These are phyloP conservation scores for Paguma larvata DNA, from an alignment of 2,797 vertebrate species.

Conservation along the genomic window DNA sequence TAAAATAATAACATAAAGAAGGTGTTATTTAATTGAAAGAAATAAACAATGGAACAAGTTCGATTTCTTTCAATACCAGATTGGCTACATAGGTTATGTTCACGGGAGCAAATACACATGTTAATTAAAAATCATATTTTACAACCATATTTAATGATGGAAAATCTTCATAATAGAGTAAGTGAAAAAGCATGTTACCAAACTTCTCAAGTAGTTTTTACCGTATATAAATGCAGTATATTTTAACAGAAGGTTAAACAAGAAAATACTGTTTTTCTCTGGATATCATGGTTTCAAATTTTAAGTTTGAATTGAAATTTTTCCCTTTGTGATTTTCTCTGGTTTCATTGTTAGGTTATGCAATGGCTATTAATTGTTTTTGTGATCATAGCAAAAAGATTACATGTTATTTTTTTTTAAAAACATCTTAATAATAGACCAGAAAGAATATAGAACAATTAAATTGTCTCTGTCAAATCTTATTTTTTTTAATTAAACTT, in stretches of 20 bases:
- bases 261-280: not conserved
- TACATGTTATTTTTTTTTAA: not conserved
- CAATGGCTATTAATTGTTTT: constrained; percentile 9
- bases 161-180: not conserved
- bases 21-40: not conserved
- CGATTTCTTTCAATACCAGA: not conserved
- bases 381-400: not conserved
- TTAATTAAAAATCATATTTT: constrained; percentile 20
- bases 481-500: not conserved
- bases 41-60: not conserved
- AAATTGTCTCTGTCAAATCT: not conserved
- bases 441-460: constrained; percentile 44
- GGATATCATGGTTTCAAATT: not conserved
- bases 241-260: constrained; percentile 17
- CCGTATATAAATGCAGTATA: not conserved
- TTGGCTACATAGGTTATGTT: not conserved
- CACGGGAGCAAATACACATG: not conserved
- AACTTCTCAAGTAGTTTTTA: not conserved
- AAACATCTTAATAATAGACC: not conserved
- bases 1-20: no score
- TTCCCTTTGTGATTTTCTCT: not conserved
- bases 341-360: not conserved
- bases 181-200: not conserved
- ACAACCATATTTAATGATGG: not conserved
- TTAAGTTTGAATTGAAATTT: not conserved